Conservation (phyloP, 2,797 vertebrate species). For the Megaceryle alcyon region DNA sequence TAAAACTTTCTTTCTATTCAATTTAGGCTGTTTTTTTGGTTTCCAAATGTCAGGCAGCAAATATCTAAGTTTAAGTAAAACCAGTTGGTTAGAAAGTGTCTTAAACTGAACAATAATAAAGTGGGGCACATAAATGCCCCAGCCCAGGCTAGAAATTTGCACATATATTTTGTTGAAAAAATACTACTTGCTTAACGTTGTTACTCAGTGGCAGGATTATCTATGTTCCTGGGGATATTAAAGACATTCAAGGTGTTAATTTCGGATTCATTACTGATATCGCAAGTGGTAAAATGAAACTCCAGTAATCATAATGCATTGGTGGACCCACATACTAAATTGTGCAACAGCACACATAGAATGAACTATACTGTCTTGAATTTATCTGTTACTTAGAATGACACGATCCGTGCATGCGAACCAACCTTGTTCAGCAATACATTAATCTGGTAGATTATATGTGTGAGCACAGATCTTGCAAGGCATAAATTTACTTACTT, state of each 20-base stretch:
- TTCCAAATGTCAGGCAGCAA: constrained; percentile 82
- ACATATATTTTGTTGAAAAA: neutral
- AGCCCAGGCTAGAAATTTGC: constrained; percentile 58
- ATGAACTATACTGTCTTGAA: constrained; percentile 12
- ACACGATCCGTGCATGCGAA: constrained; percentile 62
- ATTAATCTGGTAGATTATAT: constrained; percentile 16
- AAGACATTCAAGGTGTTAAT: constrained; percentile 35
- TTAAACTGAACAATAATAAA: constrained; percentile 64
- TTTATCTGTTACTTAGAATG: neutral
- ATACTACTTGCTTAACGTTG: constrained; percentile 20
- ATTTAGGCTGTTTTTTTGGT: constrained; percentile 69
- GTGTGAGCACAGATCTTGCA: constrained; percentile 12
- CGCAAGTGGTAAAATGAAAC: constrained; percentile 24
- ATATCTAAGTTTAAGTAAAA: constrained; percentile 71
- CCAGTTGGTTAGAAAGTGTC: constrained; percentile 47
- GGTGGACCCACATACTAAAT: constrained; percentile 17
- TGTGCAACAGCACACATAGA: constrained; percentile 13
- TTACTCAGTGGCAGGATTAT: constrained; percentile 61
- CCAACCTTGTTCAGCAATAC: constrained; percentile 61
- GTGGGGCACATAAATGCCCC: constrained; percentile 70
- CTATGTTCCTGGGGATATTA: constrained; percentile 35
- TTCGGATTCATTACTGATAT: neutral
- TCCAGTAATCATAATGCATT: neutral
- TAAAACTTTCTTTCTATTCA: constrained; percentile 85
- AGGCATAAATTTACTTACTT: constrained; percentile 86